These are phyloP conservation scores for Crocodylus rhombifer DNA, from an alignment of 2,797 vertebrate genomes.

Conservation along the genomic window DNA sequence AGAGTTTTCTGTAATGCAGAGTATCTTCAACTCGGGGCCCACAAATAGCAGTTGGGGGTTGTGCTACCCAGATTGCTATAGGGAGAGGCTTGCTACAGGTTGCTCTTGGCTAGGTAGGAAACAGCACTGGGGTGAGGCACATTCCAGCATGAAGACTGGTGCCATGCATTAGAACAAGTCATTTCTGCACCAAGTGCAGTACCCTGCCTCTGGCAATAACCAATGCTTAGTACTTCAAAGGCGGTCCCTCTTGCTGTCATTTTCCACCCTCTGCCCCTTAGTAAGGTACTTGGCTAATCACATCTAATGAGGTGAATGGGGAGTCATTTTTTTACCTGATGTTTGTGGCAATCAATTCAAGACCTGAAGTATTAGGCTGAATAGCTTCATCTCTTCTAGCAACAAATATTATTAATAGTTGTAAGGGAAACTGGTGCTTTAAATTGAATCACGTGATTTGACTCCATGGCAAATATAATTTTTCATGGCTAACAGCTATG, in stretches of 20 bases:
- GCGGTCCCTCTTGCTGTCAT: background rate
- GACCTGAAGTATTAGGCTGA: background rate
- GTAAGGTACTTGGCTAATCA: background rate
- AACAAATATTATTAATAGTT: background rate
- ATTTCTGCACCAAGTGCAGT: background rate
- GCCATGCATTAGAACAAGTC: too few species aligned
- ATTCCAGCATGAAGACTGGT: background rate
- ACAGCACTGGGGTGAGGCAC: background rate
- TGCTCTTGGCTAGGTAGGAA: background rate
- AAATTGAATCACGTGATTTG: background rate
- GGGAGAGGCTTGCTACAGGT: background rate
- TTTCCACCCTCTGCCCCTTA: background rate
- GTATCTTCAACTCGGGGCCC: accelerated
- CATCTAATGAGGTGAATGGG: background rate
- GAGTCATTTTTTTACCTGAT: background rate
- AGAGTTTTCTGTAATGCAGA: background rate
- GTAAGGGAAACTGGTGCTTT: slow-evolving; percentile 43
- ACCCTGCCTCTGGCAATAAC: accelerated
- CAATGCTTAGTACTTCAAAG: background rate
- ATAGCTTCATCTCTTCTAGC: slow-evolving; percentile 14
- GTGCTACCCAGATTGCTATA: background rate
- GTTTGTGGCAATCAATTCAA: slow-evolving; percentile 13
- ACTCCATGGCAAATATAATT: slow-evolving; percentile 4
- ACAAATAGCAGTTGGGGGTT: accelerated
- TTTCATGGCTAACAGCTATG: slow-evolving; percentile 50